Evolutionary conservation across 1,140 invertebrate genomes (phyloP).

Genomic region (Trichonephila inaurata): DNA sequence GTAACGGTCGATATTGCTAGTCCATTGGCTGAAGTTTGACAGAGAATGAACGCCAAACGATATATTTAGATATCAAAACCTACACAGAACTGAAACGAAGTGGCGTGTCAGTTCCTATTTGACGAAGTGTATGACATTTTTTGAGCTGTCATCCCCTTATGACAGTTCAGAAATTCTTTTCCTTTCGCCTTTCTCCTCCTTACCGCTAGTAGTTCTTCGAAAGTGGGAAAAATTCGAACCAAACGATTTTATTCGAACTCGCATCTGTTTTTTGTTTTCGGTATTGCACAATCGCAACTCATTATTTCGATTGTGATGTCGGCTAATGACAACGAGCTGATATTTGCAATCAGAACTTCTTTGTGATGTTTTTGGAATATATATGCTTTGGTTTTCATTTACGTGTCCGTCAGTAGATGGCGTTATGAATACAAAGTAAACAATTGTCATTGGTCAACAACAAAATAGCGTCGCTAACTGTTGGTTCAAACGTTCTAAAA

Average conservation of each 20-base stretch:
- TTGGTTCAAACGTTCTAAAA: not conserved
- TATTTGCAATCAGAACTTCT: not conserved
- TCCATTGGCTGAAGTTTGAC: conserved; percentile 47
- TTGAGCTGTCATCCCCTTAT: not conserved
- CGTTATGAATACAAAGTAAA: not conserved
- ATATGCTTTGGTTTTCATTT: not conserved
- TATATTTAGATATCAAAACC: conserved; percentile 42
- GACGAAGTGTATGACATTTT: not conserved
- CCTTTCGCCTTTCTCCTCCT: not conserved
- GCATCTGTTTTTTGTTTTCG: not conserved
- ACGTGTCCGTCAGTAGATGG: not conserved
- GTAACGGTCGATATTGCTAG: conserved; percentile 57
- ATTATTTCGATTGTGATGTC: not conserved
- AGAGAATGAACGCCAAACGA: not conserved
- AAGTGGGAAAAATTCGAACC: not conserved
- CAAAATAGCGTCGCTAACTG: not conserved
- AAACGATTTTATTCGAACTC: not conserved
- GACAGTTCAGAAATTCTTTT: not conserved
- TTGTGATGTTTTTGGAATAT: not conserved
- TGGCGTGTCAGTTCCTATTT: not conserved
- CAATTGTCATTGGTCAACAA: conserved; percentile 5
- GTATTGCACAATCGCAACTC: not conserved
- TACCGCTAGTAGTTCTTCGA: not conserved
- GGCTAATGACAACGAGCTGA: not conserved
- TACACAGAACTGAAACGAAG: conserved; percentile 17